phyloP scores from a whole-genome alignment of 1,140 invertebrate species.

The Mya arenaria region DNA sequence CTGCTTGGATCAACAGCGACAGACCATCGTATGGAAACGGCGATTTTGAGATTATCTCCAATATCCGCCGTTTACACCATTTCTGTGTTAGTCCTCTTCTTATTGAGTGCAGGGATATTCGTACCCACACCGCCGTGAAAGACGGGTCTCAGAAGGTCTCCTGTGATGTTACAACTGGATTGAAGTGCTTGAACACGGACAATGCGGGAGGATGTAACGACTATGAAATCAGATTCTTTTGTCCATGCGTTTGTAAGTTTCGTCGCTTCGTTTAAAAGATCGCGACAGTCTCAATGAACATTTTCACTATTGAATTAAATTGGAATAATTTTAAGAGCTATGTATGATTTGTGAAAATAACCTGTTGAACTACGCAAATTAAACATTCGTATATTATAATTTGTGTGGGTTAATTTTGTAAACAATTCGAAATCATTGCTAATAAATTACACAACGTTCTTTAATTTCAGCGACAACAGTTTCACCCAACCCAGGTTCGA shows the following conservation, averaged over 20 bases:
- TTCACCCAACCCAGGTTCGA: too few species aligned
- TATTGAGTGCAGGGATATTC: conserved; percentile 70
- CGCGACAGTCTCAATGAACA: too few species aligned
- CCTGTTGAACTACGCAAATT: too few species aligned
- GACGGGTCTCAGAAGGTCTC: conserved; percentile 65
- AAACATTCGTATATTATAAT: too few species aligned
- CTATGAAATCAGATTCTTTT: conserved; percentile 89
- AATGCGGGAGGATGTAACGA: conserved; percentile 81
- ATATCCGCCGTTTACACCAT: conserved; percentile 35
- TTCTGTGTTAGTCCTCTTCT: conserved; percentile 67
- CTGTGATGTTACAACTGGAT: conserved; percentile 76
- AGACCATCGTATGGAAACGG: conserved; percentile 59
- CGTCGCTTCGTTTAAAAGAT: too few species aligned
- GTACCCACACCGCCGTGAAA: conserved; percentile 28
- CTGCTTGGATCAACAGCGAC: conserved; percentile 70
- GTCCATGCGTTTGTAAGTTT: conserved; percentile 74
- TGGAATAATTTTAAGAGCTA: too few species aligned
- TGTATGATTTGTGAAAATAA: too few species aligned
- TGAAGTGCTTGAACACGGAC: conserved; percentile 77
- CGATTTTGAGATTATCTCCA: conserved; percentile 64
- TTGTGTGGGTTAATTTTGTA: too few species aligned
- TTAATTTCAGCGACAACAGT: too few species aligned
- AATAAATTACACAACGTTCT: too few species aligned
- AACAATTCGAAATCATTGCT: too few species aligned
- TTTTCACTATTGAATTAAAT: too few species aligned